Conservation (phyloP, 2,888 invertebrate species). For the Xylota segnis region DNA sequence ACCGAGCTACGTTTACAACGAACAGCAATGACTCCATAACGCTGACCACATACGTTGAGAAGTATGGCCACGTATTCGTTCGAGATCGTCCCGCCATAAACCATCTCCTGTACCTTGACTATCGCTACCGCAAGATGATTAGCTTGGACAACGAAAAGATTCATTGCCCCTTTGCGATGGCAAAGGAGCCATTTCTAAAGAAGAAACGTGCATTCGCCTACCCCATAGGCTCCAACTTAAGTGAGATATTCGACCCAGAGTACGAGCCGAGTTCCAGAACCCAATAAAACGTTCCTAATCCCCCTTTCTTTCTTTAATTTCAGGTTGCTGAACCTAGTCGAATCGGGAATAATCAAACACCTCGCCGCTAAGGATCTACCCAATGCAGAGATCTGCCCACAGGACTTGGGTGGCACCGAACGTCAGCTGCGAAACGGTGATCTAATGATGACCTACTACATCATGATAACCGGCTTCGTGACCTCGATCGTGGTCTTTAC, state of each 20-base stretch:
- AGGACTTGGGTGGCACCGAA: slow-evolving; percentile 92
- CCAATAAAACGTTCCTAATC: neutral
- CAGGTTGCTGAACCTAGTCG: slow-evolving; percentile 89
- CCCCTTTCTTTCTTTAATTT: slow-evolving; percentile 11
- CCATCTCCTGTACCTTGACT: slow-evolving; percentile 89
- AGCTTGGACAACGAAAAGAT: slow-evolving; percentile 86
- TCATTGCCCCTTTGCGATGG: slow-evolving; percentile 91
- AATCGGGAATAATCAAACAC: slow-evolving; percentile 91
- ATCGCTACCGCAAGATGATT: slow-evolving; percentile 86
- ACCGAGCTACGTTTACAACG: slow-evolving; percentile 82
- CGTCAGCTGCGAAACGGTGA: slow-evolving; percentile 91
- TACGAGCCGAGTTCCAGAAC: slow-evolving; percentile 84
- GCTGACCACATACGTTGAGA: slow-evolving; percentile 84
- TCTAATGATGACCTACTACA: slow-evolving; percentile 91
- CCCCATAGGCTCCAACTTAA: slow-evolving; percentile 87
- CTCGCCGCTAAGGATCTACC: slow-evolving; percentile 88
- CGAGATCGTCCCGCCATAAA: slow-evolving; percentile 90
- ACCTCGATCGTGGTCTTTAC: slow-evolving; percentile 88
- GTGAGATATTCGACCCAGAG: slow-evolving; percentile 88
- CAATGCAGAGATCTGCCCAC: slow-evolving; percentile 91
- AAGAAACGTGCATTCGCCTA: slow-evolving; percentile 90
- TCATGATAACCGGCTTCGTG: slow-evolving; percentile 89
- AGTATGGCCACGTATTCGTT: slow-evolving; percentile 87
- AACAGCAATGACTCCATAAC: slow-evolving; percentile 83
- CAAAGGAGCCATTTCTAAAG: slow-evolving; percentile 88